phyloP scores from a whole-genome alignment of 1,140 invertebrate species.

The Portunus trituberculatus region DNA sequence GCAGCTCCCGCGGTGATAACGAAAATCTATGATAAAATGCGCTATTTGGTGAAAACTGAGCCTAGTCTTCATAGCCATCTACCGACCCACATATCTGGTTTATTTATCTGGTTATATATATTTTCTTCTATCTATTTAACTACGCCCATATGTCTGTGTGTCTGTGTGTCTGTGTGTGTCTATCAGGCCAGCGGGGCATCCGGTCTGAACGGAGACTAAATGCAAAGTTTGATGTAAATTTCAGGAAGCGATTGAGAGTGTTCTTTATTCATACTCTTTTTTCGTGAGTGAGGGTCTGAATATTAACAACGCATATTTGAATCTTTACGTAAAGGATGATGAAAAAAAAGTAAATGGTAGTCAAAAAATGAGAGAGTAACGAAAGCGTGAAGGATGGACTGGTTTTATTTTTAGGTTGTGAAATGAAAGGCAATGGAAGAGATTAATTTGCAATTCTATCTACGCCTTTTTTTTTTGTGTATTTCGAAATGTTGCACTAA shows the following conservation, averaged over 20 bases:
- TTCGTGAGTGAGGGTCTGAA: background rate
- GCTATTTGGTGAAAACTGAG: background rate
- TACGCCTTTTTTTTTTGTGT: no score
- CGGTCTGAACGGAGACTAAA: background rate
- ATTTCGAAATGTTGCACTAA: background rate
- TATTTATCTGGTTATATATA: background rate
- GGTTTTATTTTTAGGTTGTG: background rate
- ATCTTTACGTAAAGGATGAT: background rate
- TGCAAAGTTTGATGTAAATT: conserved; percentile 12
- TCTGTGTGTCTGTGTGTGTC: background rate
- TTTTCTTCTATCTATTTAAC: background rate
- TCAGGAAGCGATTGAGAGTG: background rate
- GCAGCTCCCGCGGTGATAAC: background rate
- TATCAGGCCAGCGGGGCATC: background rate
- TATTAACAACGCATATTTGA: background rate
- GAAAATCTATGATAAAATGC: background rate
- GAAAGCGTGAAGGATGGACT: background rate
- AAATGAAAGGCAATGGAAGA: background rate
- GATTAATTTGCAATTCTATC: background rate
- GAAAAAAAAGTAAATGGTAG: background rate
- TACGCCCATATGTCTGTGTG: background rate
- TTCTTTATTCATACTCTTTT: conserved; percentile 4
- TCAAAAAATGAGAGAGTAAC: background rate
- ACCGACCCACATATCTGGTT: background rate
- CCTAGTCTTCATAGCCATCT: background rate